Conservation (phyloP, 2,113 vertebrate species). For the Gymnocephalus cernua region DNA sequence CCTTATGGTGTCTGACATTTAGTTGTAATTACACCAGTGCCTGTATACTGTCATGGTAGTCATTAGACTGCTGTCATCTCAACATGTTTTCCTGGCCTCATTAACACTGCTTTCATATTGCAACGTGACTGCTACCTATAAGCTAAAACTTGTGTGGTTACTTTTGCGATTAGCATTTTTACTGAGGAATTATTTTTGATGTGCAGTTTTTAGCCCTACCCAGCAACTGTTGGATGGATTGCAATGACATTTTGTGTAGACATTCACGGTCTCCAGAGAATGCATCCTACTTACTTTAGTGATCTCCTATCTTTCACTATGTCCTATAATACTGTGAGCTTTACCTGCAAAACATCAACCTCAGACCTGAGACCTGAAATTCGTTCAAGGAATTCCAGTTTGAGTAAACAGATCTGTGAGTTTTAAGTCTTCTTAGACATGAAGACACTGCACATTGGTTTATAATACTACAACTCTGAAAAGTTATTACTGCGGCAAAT, state of each 20-base stretch:
- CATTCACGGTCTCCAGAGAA: not conserved
- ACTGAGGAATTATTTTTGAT: conserved; percentile 1
- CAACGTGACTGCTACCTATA: conserved; percentile 40
- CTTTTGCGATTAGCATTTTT: conserved; percentile 32
- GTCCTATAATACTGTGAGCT: not conserved
- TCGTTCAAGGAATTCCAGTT: not conserved
- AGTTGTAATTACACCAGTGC: conserved; percentile 83
- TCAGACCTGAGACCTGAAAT: not conserved
- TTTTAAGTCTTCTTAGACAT: not conserved
- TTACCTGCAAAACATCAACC: not conserved
- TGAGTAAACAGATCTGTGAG: not conserved
- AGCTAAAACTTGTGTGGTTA: conserved; percentile 34
- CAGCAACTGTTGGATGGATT: not conserved
- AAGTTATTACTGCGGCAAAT: not conserved
- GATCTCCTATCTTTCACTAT: not conserved
- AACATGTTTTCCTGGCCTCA: conserved; percentile 82
- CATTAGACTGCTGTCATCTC: conserved; percentile 85
- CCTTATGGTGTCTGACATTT: conserved; percentile 87
- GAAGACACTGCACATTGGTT: not conserved
- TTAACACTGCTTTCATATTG: conserved; percentile 64
- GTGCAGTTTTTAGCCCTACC: not conserved
- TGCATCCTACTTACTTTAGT: not conserved
- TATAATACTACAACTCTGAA: not conserved
- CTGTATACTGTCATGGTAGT: conserved; percentile 83
- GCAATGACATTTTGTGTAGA: not conserved